phyloP scores from a whole-genome alignment of 1,140 invertebrate genomes.

The Dermatophagoides farinae region DNA sequence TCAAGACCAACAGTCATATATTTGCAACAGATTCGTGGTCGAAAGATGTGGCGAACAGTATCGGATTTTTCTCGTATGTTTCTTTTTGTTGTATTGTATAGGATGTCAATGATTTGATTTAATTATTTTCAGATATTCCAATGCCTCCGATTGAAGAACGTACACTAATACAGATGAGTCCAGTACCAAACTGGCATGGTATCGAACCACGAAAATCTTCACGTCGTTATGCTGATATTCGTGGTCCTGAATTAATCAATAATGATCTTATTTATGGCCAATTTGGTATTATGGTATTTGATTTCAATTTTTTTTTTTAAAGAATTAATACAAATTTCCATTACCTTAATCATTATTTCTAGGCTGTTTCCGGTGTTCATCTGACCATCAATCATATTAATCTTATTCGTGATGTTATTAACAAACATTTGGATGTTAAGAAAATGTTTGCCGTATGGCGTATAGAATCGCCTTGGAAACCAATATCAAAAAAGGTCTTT shows the following conservation, averaged over 20 bases:
- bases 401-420: slow-evolving; percentile 54
- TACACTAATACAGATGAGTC: slow-evolving; percentile 43
- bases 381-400: slow-evolving; percentile 61
- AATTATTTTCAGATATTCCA: slow-evolving; percentile 37
- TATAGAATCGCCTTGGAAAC: slow-evolving; percentile 82
- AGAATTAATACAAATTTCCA: slow-evolving; percentile 1
- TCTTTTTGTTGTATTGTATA: neutral
- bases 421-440: slow-evolving; percentile 48
- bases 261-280: slow-evolving; percentile 66
- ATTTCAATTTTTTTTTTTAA: neutral
- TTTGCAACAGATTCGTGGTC: neutral
- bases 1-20: too few relatives aligned
- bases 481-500: slow-evolving; percentile 58
- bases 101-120: neutral
- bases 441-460: slow-evolving; percentile 88
- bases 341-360: slow-evolving; percentile 17
- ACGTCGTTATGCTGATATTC: slow-evolving; percentile 54
- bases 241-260: slow-evolving; percentile 66
- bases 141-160: slow-evolving; percentile 38
- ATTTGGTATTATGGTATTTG: slow-evolving; percentile 62
- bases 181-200: slow-evolving; percentile 43
- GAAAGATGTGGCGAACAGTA: slow-evolving; percentile 4
- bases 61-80: slow-evolving; percentile 5
- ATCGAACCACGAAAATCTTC: slow-evolving; percentile 49
- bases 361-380: slow-evolving; percentile 59